Conservation (phyloP, 1,140 invertebrate species). For the Philopotamus ludificatus region DNA sequence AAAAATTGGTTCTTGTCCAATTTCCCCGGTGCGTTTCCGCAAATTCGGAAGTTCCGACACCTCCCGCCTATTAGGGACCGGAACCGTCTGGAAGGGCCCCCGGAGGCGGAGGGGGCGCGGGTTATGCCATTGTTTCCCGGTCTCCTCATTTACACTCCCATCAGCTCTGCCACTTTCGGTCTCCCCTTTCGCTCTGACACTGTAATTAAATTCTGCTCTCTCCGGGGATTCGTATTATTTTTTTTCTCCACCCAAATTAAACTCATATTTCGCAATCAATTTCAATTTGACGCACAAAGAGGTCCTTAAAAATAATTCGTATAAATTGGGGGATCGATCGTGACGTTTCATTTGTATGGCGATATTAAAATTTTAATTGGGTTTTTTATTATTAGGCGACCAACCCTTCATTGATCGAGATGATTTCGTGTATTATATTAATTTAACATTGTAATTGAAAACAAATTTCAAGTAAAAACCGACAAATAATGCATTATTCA, state of each 20-base stretch:
- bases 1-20: not conserved
- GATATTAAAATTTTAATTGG: not conserved
- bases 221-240: not conserved
- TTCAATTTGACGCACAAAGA: not conserved
- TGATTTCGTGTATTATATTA: too few relatives aligned
- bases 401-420: too few relatives aligned
- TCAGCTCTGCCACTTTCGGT: conserved; percentile 1
- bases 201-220: conserved; percentile 21
- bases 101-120: not conserved
- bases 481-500: too few relatives aligned
- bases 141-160: not conserved
- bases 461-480: too few relatives aligned
- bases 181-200: conserved; percentile 9
- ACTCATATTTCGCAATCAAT: not conserved
- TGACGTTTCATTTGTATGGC: not conserved
- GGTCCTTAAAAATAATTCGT: not conserved
- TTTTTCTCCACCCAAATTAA: not conserved
- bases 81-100: not conserved
- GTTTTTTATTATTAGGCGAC: not conserved
- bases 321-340: not conserved
- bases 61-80: conserved; percentile 3
- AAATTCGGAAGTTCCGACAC: conserved; percentile 8
- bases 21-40: conserved; percentile 5
- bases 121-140: not conserved
- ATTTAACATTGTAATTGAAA: too few relatives aligned